Base-by-base conservation (phyloP, 2,113 vertebrate species). In the Chelonoidis abingdonii region DNA sequence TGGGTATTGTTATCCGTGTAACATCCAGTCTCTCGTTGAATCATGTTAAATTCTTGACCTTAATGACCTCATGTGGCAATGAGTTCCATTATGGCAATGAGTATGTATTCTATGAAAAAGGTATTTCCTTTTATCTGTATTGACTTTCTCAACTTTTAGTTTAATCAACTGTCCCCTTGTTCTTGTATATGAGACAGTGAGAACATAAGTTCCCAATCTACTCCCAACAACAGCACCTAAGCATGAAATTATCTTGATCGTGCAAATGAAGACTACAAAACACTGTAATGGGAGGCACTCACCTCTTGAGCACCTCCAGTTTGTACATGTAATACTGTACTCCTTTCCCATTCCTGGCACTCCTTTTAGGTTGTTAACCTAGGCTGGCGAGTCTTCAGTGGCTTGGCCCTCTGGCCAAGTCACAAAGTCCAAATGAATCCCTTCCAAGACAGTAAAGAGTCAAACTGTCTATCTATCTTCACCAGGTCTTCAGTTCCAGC, bases 11-110 rank as follows among this genome's bases (percentile, higher is more conserved):
- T 0, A 5, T 24, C 87, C 53, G 53, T 78, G 59, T 89, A 94
- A 90, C 72, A 1, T 41, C 84, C 4, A 80, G 78, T 31, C 84
- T 94, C 72, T 86, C 92, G 89, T 69, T 91, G 90, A 86, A 90
- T 44, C 62, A 27, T 78, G 90, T 56, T 91, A 91, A 69, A 47
- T 92, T 87, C 91, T 89, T 93, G 90, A 97, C 89, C 90, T 95
- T 81, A 53, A 86, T 62, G 94, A 90, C 78, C 87, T 92, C 44
- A 50, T 21, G 57, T n/a, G 89, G 80, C 85, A 92, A 75, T 47
- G 81, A 0, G 1, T 16, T 81, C 85, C 80, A 86, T 86, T 90
- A 80, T 90, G 93, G 89, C 54, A 87, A 93, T 88, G 35, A 69
- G 17, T 69, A 78, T 72, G 84, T 83, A 83, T 56, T 38, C 72